phyloP scores from a whole-genome alignment of 2,113 vertebrate genomes.

The crab-eating macaque (Macaca fascicularis) region T2T-MFA8v1.1 NC_088379.1:126164001-126164500 shows the following conservation, averaged over 20 bases:
- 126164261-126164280: background rate
- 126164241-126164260: background rate
- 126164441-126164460: background rate
- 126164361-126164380: background rate
- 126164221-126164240: background rate
- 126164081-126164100: background rate
- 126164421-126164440: background rate
- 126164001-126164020: background rate
- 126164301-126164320: background rate
- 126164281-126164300: background rate
- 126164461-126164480: background rate
- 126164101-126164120: background rate
- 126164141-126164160: background rate
- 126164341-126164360: conserved; percentile 8
- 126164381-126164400: background rate
- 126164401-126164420: background rate
- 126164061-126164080: background rate
- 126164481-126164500: background rate
- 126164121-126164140: background rate
- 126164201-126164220: background rate
- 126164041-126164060: background rate
- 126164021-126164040: background rate
- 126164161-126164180: background rate
- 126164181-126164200: background rate
- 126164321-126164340: background rate